These are phyloP conservation scores for Equus quagga DNA, from an alignment of 2,113 vertebrate genomes.

Conservation along the genomic window DNA sequence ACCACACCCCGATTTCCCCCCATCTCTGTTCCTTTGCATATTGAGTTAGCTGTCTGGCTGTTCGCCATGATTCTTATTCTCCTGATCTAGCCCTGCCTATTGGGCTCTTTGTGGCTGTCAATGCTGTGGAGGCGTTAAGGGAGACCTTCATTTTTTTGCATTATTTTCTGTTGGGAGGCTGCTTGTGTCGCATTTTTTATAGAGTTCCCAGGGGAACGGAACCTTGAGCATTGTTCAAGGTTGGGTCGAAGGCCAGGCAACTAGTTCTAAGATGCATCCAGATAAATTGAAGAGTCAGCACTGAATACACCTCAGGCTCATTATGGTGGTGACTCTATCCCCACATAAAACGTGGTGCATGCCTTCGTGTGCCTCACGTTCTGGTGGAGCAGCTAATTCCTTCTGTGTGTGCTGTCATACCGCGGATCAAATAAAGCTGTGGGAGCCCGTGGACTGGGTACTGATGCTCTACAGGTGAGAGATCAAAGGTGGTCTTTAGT, in stretches of 20 bases:
- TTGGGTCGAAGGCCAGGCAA: neutral
- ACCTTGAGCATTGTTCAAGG: neutral
- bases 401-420: neutral
- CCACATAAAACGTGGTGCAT: fast-evolving
- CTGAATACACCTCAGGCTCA: neutral
- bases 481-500: neutral
- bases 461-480: neutral
- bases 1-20: fast-evolving
- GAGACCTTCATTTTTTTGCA: neutral
- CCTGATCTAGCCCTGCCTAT: neutral
- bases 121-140: neutral
- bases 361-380: neutral
- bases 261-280: neutral
- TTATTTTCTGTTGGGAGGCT: neutral
- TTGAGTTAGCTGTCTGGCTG: neutral
- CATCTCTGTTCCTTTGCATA: neutral
- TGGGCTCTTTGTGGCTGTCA: neutral
- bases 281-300: neutral
- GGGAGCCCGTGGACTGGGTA: neutral
- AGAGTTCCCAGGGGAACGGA: neutral
- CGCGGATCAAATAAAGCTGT: neutral
- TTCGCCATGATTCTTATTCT: neutral
- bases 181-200: neutral
- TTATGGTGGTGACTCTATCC: neutral
- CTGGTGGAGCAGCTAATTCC: neutral